Base-by-base conservation (phyloP, 2,797 vertebrate genomes). In the Ctenosaura bakeri region DNA sequence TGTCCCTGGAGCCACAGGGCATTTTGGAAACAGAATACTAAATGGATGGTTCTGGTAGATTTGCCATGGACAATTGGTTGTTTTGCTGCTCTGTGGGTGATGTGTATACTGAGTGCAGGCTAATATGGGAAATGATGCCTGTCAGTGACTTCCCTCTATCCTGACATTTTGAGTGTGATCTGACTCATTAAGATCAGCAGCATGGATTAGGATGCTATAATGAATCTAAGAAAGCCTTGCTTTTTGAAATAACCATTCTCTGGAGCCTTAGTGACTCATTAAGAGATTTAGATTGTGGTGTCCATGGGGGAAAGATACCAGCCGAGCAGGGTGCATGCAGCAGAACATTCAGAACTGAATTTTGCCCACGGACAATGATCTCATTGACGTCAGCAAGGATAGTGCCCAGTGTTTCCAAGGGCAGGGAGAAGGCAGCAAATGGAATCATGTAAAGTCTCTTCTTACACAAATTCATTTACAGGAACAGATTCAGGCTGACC, bases 51-150 rank as follows among this genome's bases (percentile, higher is more conserved):
- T 90, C 76, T 16, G 84, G 32, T 42, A 22, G 88, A 16, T n/a
- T 88, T 88, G 89, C 87, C n/a, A 83, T 88, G 80, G 88, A 88
- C 59, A 91, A 89, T 79, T 92, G 35, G 54, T 82, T 92, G 46
- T 83, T 92, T 91, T 42, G 1, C 12, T 90, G 64, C 52, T 92
- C 22, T 92, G 78, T 12, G 4, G 66, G 59, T 14, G 52, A 54
- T 82, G 14, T 16, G n/a, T 52, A 16, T 50, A 38, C 62, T 29
- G 50, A 73, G 9, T 82, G 26, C 6, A 79, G 56, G 13, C n/a
- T 78, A 52, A 56, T 89, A n/a, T 0, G 42, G 64, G n/a, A 88
- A 83, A n/a, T 1, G 42, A 32, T 84, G 46, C n/a, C 20, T 86
- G 29, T 50, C 35, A 90, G 79, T 90, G 38, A 22, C 18, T 85